Conservation (phyloP, 2,113 vertebrate genomes). For the Boulengeromyrus knoepffleri region DNA sequence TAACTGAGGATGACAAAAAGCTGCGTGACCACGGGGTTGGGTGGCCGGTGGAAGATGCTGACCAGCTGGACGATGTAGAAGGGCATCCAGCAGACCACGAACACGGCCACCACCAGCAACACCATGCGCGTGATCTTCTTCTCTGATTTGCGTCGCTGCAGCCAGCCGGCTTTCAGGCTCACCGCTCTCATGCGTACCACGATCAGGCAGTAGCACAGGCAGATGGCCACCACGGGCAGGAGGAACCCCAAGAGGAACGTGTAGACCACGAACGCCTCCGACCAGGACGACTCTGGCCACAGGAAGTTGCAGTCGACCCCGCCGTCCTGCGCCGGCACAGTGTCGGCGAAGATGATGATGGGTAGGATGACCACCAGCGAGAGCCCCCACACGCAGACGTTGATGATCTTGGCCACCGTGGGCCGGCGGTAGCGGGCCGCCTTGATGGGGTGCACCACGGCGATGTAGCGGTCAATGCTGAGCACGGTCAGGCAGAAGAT, state of each 20-base stretch:
- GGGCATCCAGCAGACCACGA: slow-evolving; percentile 41
- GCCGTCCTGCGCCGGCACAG: slow-evolving; percentile 18
- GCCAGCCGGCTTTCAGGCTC: slow-evolving; percentile 29
- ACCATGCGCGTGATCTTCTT: slow-evolving; percentile 41
- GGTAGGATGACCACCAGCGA: slow-evolving; percentile 41
- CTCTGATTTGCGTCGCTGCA: slow-evolving; percentile 30
- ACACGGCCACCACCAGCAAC: slow-evolving; percentile 39
- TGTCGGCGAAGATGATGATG: slow-evolving; percentile 38
- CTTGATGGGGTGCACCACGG: slow-evolving; percentile 41
- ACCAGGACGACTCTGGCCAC: slow-evolving; percentile 37
- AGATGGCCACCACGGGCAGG: slow-evolving; percentile 38
- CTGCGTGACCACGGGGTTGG: slow-evolving; percentile 30
- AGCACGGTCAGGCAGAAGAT: slow-evolving; percentile 45
- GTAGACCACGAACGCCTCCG: slow-evolving; percentile 39
- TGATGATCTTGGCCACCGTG: slow-evolving; percentile 37
- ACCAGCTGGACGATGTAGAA: slow-evolving; percentile 39
- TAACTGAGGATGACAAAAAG: slow-evolving; percentile 39
- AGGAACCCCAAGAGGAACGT: slow-evolving; percentile 41
- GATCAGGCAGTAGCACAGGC: slow-evolving; percentile 44
- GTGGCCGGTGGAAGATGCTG: slow-evolving; percentile 28
- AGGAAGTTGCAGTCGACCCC: slow-evolving; percentile 35
- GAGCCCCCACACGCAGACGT: slow-evolving; percentile 36
- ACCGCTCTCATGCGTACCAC: slow-evolving; percentile 32
- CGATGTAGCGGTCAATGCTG: slow-evolving; percentile 33
- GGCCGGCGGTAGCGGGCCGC: slow-evolving; percentile 37